These are phyloP conservation scores for Drosophila lacicola DNA, from an alignment of 2,888 invertebrate species.

Conservation along the genomic window DNA sequence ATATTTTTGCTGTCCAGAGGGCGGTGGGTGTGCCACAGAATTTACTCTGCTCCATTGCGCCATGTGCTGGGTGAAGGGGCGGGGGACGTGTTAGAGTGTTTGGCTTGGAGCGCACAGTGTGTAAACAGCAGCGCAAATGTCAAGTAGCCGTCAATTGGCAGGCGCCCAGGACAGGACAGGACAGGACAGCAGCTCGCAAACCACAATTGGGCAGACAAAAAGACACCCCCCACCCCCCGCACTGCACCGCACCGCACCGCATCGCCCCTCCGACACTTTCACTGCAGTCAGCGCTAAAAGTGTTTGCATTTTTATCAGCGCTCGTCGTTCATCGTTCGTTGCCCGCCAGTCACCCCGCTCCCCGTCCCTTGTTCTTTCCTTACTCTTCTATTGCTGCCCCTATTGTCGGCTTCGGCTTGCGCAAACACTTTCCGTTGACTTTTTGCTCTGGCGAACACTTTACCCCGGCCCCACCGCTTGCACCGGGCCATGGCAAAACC, in stretches of 20 bases:
- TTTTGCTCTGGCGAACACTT: constrained; percentile 34
- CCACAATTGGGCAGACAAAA: constrained; percentile 67
- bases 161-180: constrained; percentile 26
- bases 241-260: no score
- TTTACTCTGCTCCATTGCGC: constrained; percentile 54
- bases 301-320: constrained; percentile 76
- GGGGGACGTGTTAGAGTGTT: constrained; percentile 30
- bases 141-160: constrained; percentile 78
- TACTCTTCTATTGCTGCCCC: constrained; percentile 25
- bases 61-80: neutral
- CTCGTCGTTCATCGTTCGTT: constrained; percentile 32
- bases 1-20: constrained; percentile 61
- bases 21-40: constrained; percentile 13
- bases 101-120: constrained; percentile 51
- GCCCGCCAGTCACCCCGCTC: constrained; percentile 1
- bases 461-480: neutral
- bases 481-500: constrained; percentile 50
- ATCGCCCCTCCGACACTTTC: constrained; percentile 30
- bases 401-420: constrained; percentile 51
- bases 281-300: constrained; percentile 56
- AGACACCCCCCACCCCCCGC: neutral
- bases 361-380: constrained; percentile 1
- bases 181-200: constrained; percentile 32
- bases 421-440: constrained; percentile 75
- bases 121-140: constrained; percentile 75